Conservation (phyloP, 2,113 vertebrate species). For the Rafetus swinhoei region DNA sequence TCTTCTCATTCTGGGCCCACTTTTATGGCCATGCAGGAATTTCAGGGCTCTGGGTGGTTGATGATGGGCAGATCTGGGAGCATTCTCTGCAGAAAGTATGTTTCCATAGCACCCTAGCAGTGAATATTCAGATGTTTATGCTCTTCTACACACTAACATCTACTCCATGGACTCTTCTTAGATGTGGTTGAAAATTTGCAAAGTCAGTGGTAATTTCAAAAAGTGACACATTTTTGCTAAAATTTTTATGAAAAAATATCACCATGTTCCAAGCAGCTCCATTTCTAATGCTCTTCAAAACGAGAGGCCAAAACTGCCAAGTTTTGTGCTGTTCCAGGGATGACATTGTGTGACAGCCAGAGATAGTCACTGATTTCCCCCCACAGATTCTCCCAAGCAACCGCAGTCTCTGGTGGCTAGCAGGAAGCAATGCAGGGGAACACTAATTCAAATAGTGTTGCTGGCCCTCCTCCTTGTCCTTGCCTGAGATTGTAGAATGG, state of each 20-base stretch:
- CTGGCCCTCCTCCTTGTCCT: background rate
- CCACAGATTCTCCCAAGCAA: background rate
- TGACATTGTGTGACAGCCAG: background rate
- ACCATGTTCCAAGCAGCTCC: background rate
- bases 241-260: background rate
- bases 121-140: background rate
- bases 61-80: background rate
- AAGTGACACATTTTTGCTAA: background rate
- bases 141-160: background rate
- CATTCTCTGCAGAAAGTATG: background rate
- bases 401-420: background rate
- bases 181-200: rapidly evolving
- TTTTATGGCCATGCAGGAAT: background rate
- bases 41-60: background rate
- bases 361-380: background rate
- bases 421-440: background rate
- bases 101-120: background rate
- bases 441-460: background rate
- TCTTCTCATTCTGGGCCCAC: background rate
- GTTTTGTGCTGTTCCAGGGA: background rate
- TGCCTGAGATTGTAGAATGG: background rate
- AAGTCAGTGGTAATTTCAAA: background rate
- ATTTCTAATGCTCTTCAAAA: background rate
- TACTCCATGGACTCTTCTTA: background rate
- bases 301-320: background rate